Evolutionary conservation across 2,797 vertebrate species (phyloP).

Genomic region (Borostomias antarcticus): DNA sequence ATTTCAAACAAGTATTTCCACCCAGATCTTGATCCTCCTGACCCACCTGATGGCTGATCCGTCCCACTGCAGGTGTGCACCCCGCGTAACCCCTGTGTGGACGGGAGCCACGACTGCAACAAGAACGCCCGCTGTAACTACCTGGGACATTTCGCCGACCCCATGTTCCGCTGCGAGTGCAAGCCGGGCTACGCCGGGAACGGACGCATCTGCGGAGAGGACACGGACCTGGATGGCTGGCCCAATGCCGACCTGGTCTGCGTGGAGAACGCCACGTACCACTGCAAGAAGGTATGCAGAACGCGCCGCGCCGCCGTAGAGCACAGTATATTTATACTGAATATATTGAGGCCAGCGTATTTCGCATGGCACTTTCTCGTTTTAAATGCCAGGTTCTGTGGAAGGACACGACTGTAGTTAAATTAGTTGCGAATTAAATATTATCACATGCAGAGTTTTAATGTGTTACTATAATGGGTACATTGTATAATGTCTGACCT

Average conservation of each 20-base stretch:
- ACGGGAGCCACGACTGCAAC: constrained; percentile 95
- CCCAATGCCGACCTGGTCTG: constrained; percentile 92
- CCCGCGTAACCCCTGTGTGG: constrained; percentile 92
- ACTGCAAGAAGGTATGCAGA: constrained; percentile 93
- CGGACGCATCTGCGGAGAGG: constrained; percentile 97
- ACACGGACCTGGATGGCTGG: constrained; percentile 97
- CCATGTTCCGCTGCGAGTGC: constrained; percentile 97
- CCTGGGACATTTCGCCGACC: constrained; percentile 94
- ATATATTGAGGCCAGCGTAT: too few species aligned
- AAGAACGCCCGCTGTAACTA: constrained; percentile 97
- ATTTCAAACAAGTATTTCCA: too few species aligned
- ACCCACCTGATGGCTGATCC: constrained; percentile 14
- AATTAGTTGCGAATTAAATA: background rate
- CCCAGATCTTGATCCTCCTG: too few species aligned
- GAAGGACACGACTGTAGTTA: background rate
- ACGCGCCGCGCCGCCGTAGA: background rate
- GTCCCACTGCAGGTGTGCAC: constrained; percentile 85
- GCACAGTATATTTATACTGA: too few species aligned
- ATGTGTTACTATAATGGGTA: background rate
- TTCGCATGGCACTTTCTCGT: too few species aligned
- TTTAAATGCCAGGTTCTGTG: background rate
- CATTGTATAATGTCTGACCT: background rate
- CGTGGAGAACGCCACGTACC: constrained; percentile 96
- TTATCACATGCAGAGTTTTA: background rate
- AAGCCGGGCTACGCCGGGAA: constrained; percentile 96